A percentile compares a stretch with the other conserved stretches of the same genome.
These are phyloP conservation scores for Sanderia malayensis DNA, from an alignment of 30 jellyfish, hydroid and myxozoan genomes.

Conservation along the genomic window DNA sequence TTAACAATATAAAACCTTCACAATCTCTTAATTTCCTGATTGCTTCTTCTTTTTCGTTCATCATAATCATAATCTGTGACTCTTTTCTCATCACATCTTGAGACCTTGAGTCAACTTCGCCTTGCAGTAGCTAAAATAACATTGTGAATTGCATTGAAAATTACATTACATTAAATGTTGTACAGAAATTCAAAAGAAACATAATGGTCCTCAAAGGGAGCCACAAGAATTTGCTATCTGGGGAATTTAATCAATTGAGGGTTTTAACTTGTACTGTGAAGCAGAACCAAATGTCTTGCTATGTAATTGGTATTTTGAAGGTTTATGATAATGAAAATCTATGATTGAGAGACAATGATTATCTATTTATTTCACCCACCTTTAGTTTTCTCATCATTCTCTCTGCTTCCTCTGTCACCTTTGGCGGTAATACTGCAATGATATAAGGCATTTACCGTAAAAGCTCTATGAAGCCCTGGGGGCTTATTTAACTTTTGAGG, in stretches of 20 bases:
- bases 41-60: conserved; percentile 46
- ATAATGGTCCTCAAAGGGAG: neutral
- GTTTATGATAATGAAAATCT: neutral
- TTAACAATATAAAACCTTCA: conserved; percentile 45
- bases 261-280: neutral
- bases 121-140: conserved; percentile 56
- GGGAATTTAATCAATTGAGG: neutral
- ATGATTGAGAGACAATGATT: neutral
- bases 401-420: conserved; percentile 71
- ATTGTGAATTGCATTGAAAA: too few species aligned
- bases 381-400: conserved; percentile 79
- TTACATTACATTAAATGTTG: too few species aligned
- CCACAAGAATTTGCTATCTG: neutral
- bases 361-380: conserved; percentile 10
- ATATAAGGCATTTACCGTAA: too few species aligned
- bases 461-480: too few species aligned
- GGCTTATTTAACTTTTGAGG: too few species aligned
- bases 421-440: conserved; percentile 51
- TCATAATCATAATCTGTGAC: conserved; percentile 32
- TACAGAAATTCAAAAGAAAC: neutral
- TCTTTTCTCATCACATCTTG: conserved; percentile 50
- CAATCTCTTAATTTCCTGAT: conserved; percentile 27
- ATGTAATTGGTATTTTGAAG: neutral
- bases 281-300: neutral
- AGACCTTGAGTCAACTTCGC: conserved; percentile 48